phyloP scores from a whole-genome alignment of 2,797 vertebrate genomes.

The Syncerus caffer region DNA sequence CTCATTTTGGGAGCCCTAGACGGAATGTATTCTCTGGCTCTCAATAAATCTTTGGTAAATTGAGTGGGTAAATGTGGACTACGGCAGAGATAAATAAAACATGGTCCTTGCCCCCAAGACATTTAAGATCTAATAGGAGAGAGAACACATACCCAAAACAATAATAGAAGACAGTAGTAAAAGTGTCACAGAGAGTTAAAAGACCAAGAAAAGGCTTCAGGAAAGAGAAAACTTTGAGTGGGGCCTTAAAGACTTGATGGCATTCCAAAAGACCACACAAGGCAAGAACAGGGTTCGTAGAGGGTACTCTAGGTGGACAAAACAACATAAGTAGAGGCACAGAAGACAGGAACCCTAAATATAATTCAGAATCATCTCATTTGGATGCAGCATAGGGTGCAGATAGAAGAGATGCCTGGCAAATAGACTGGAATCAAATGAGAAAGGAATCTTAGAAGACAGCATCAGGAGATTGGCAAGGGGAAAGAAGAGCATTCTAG shows the following conservation, averaged over 20 bases:
- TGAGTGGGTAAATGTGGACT: constrained; percentile 38
- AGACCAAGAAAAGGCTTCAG: not conserved
- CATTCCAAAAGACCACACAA: constrained; percentile 23
- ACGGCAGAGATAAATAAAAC: constrained; percentile 52
- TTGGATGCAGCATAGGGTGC: not conserved
- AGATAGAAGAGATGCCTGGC: not conserved
- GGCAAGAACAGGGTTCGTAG: not conserved
- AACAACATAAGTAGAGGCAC: not conserved
- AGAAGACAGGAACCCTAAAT: not conserved
- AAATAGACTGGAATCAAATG: constrained; percentile 43
- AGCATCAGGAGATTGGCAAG: not conserved
- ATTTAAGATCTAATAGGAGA: constrained; percentile 54
- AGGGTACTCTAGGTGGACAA: not conserved
- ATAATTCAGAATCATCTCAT: not conserved
- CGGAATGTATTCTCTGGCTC: not conserved
- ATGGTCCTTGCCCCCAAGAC: not conserved
- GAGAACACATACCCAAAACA: constrained; percentile 31
- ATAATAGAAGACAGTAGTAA: constrained; percentile 45
- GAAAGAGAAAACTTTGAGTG: not conserved
- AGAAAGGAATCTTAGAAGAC: constrained; percentile 10
- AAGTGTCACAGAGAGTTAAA: constrained; percentile 42
- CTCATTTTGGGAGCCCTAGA: not conserved
- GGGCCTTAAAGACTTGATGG: not conserved
- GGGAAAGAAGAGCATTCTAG: not conserved
- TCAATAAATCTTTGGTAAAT: constrained; percentile 58